Evolutionary conservation across 92 coral and sea anemone genomes (phyloP).

Genomic region (Porites evermanni): DNA sequence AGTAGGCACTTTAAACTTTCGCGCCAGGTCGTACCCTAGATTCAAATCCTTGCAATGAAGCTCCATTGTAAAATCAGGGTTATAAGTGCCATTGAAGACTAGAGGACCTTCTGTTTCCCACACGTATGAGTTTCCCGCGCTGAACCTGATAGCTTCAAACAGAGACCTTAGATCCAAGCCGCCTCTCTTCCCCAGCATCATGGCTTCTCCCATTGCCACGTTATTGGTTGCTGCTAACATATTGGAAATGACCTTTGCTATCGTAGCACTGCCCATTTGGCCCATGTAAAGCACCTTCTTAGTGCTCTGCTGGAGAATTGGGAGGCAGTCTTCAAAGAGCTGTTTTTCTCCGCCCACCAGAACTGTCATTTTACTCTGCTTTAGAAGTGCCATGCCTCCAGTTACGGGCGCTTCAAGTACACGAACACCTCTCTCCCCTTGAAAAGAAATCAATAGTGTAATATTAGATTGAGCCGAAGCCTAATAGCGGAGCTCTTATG

Average conservation of each 20-base stretch:
- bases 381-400: conserved; percentile 78
- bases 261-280: conserved; percentile 67
- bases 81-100: conserved; percentile 78
- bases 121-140: conserved; percentile 82
- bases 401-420: conserved; percentile 80
- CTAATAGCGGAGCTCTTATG: not conserved
- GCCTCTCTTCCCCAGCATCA: conserved; percentile 71
- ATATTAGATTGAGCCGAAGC: not conserved
- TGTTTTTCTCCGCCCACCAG: conserved; percentile 79
- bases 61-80: conserved; percentile 78
- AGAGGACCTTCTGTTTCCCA: conserved; percentile 88
- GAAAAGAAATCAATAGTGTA: not conserved
- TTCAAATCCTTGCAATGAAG: conserved; percentile 83
- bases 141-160: conserved; percentile 80
- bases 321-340: conserved; percentile 61
- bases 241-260: conserved; percentile 84
- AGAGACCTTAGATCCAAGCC: conserved; percentile 70
- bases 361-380: conserved; percentile 71
- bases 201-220: conserved; percentile 77
- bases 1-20: conserved; percentile 63
- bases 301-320: conserved; percentile 61
- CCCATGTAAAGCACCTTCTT: conserved; percentile 71
- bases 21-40: conserved; percentile 72
- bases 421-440: conserved; percentile 48
- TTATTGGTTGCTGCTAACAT: conserved; percentile 79